Base-by-base conservation (phyloP, 2,113 vertebrate species). In the Origma solitaria region DNA sequence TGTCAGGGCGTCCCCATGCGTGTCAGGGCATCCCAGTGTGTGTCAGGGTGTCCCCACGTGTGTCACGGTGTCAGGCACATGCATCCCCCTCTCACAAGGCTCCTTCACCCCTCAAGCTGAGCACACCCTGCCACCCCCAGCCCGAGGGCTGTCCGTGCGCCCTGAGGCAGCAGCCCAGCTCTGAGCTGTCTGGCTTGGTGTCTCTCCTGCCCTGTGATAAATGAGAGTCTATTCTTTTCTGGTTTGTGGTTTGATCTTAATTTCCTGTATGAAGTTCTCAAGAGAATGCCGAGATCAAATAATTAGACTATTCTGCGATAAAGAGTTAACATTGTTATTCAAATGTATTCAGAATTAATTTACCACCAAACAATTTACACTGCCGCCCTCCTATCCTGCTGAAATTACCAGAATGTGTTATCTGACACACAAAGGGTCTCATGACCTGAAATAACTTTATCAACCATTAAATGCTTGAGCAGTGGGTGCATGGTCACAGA, bases 281-380 rank as follows among this genome's bases (percentile, higher is more conserved):
- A 61, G 96, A 92, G 82, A 90, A 94, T 22, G 88, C 92, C 71
- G 66, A 96, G 92, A 95, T 85, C 84, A 96, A 94, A 97, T 91
- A 90, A 96, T 94, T 91, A 88, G 90, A 88, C 83, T 87, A 44
- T 78, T 90, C 79, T 49, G 88, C 7, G 42, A 95, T 96, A 91
- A 97, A 96, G 90, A 94, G 92, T 95, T 82, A 91, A 86, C 75
- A 82, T 92, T 88, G 96, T 96, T 92, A 92, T 94, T 93, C 94
- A 93, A 84, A 96, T 97, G 80, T 84, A 95, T 94, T 93, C 91
- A 75, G 90, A 94, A 95, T 82, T 88, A 81, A 97, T 95, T 94
- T 89, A 54, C 80, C 80, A 90, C 91, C 88, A 89, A 90, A 86
- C 93, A 84, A 65, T 95, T 94, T 87, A 68, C 86, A 4, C 82